phyloP scores from a whole-genome alignment of 1,140 invertebrate species.

The Lepidurus arcticus region DNA sequence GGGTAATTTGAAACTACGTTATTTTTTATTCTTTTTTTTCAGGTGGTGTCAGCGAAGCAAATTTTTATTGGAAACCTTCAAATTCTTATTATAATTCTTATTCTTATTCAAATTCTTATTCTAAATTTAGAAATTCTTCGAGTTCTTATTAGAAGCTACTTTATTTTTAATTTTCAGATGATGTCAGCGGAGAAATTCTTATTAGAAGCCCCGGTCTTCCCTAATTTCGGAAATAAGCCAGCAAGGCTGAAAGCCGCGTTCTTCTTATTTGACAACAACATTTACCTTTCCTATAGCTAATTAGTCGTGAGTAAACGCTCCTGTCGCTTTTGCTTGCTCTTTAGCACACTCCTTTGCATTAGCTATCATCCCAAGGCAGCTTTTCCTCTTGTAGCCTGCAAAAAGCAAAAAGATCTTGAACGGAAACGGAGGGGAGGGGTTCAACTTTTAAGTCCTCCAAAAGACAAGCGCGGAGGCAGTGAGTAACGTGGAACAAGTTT shows the following conservation, averaged over 20 bases:
- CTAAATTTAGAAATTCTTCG: too few relatives aligned
- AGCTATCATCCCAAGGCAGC: background rate
- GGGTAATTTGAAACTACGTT: too few relatives aligned
- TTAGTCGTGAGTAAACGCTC: constrained; percentile 3
- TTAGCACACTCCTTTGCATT: background rate
- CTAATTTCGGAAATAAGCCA: background rate
- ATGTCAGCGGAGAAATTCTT: too few relatives aligned
- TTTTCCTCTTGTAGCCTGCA: background rate
- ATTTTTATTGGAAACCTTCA: too few relatives aligned
- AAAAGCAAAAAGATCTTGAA: background rate
- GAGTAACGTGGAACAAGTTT: background rate
- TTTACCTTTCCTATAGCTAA: background rate
- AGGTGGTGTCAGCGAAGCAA: too few relatives aligned
- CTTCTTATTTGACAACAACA: background rate
- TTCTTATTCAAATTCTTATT: too few relatives aligned
- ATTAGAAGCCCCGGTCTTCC: too few relatives aligned
- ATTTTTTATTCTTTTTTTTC: too few relatives aligned
- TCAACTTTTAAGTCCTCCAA: background rate
- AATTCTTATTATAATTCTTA: too few relatives aligned
- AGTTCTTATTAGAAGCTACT: too few relatives aligned
- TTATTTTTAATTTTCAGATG: too few relatives aligned
- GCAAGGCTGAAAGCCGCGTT: background rate
- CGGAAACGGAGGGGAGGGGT: background rate
- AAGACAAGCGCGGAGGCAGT: background rate
- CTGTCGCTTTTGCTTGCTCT: background rate